phyloP scores from a whole-genome alignment of 2,888 invertebrate species.

The Caenorhabditis sp. region DNA sequence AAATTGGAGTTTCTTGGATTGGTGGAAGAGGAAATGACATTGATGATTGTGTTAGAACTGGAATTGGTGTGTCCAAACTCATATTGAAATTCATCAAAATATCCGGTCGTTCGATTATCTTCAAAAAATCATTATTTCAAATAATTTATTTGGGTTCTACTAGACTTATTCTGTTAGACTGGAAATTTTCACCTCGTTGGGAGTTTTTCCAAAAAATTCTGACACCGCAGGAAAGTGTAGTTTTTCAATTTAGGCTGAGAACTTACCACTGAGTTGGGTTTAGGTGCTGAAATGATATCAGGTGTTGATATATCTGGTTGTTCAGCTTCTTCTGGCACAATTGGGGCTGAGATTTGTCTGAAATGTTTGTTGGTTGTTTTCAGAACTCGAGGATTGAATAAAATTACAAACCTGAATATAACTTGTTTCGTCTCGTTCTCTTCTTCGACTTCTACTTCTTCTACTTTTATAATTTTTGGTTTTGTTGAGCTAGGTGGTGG shows the following conservation, averaged over 20 bases:
- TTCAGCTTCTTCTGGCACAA: not conserved
- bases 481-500: not conserved
- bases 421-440: not conserved
- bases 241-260: too few relatives aligned
- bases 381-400: not conserved
- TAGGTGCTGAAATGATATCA: constrained; percentile 19
- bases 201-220: too few relatives aligned
- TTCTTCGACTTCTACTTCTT: not conserved
- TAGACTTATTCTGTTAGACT: too few relatives aligned
- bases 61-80: constrained; percentile 29
- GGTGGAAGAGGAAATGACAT: constrained; percentile 15
- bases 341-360: not conserved
- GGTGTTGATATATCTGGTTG: constrained; percentile 12
- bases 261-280: constrained; percentile 25
- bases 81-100: constrained; percentile 14
- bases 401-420: not conserved
- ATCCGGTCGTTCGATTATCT: constrained; percentile 24
- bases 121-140: too few relatives aligned
- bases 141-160: too few relatives aligned
- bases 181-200: too few relatives aligned
- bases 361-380: not conserved
- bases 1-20: constrained; percentile 21
- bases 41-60: constrained; percentile 14
- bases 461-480: not conserved
- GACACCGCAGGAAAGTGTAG: too few relatives aligned